phyloP scores from a whole-genome alignment of 2,113 vertebrate species.

The Bubo scandiacus region DNA sequence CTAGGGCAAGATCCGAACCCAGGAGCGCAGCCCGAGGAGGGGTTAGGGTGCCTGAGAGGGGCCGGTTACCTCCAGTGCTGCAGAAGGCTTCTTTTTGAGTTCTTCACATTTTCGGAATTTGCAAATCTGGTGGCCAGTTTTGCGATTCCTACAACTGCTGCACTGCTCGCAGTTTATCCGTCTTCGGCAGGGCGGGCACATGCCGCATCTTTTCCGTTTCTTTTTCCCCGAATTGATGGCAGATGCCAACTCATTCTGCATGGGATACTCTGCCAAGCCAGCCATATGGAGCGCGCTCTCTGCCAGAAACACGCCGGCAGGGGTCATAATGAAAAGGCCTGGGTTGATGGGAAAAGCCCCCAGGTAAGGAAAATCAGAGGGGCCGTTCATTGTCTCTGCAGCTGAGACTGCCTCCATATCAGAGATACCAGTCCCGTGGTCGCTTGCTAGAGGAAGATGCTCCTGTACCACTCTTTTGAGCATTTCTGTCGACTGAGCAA shows the following conservation, averaged over 20 bases:
- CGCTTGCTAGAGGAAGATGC: slow-evolving; percentile 92
- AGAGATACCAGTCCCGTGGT: slow-evolving; percentile 83
- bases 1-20: slow-evolving; percentile 64
- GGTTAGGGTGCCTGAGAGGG: slow-evolving; percentile 69
- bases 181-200: slow-evolving; percentile 96
- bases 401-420: slow-evolving; percentile 94
- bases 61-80: slow-evolving; percentile 95
- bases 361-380: slow-evolving; percentile 96
- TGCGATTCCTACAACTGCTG: slow-evolving; percentile 99
- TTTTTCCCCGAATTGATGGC: slow-evolving; percentile 98
- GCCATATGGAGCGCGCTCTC: slow-evolving; percentile 99
- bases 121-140: slow-evolving; percentile 99
- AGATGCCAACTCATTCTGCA: slow-evolving; percentile 96
- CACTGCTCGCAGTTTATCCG: slow-evolving; percentile 99
- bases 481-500: slow-evolving; percentile 94
- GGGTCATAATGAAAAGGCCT: slow-evolving; percentile 99
- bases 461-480: slow-evolving; percentile 96
- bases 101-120: slow-evolving; percentile 99
- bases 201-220: slow-evolving; percentile 98
- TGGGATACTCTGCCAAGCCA: slow-evolving; percentile 94
- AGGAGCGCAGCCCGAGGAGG: slow-evolving; percentile 73
- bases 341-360: slow-evolving; percentile 98
- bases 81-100: slow-evolving; percentile 99
- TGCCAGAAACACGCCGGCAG: slow-evolving; percentile 96
- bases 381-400: slow-evolving; percentile 89